Conservation (phyloP, 2,113 vertebrate genomes). For the Phalacrocorax brasilianus region DNA sequence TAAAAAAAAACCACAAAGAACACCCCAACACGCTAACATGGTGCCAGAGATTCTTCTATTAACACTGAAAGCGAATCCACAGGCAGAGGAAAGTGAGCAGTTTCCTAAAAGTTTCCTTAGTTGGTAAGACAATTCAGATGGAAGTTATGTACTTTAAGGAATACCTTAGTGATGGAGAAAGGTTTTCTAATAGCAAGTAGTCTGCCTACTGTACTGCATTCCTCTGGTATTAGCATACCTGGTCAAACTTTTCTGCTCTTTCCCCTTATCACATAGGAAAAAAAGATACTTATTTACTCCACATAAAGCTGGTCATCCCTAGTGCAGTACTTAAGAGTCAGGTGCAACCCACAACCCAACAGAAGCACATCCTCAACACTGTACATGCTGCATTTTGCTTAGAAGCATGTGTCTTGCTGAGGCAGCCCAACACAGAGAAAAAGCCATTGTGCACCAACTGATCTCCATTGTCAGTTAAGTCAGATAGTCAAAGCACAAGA, state of each 20-base stretch:
- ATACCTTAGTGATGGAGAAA: neutral
- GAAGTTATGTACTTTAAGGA: neutral
- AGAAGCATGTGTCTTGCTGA: neutral
- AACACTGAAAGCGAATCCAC: neutral
- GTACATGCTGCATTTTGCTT: neutral
- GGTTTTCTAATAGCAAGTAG: neutral
- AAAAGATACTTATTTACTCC: neutral
- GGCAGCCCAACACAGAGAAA: neutral
- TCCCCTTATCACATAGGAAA: neutral
- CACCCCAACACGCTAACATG: neutral
- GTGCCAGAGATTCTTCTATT: neutral
- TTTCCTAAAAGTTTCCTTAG: neutral
- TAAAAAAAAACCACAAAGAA: neutral
- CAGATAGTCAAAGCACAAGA: neutral
- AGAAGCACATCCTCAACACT: neutral
- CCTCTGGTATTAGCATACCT: neutral
- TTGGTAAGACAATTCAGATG: neutral
- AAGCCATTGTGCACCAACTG: neutral
- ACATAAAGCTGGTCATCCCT: neutral
- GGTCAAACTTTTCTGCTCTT: neutral
- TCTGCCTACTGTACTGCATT: neutral
- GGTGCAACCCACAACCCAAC: neutral
- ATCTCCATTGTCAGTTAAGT: neutral
- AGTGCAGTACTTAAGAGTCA: neutral
- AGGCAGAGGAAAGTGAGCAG: neutral